These are phyloP conservation scores for Trinectes maculatus DNA, from an alignment of 2,113 vertebrate species.

Conservation along the genomic window DNA sequence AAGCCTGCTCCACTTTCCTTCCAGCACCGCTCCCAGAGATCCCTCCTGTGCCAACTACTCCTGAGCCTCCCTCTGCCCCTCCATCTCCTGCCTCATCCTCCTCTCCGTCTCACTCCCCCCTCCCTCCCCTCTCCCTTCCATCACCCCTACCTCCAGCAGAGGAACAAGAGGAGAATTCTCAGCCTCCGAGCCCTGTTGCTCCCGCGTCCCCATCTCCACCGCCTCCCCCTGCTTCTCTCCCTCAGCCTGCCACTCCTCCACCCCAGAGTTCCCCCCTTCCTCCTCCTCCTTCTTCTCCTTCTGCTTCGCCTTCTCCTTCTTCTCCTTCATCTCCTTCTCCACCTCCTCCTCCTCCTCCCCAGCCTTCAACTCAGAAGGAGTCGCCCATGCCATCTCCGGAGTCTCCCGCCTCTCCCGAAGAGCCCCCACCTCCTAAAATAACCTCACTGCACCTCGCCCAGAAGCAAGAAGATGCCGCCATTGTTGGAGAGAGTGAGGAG, in stretches of 20 bases:
- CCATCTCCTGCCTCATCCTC: conserved; percentile 64
- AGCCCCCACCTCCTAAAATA: conserved; percentile 77
- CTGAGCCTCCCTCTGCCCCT: conserved; percentile 68
- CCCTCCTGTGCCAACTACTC: conserved; percentile 48
- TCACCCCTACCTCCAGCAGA: conserved; percentile 70
- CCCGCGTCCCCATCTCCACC: conserved; percentile 52
- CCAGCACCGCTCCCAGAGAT: conserved; percentile 71
- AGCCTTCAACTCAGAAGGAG: conserved; percentile 55
- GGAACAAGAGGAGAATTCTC: conserved; percentile 71
- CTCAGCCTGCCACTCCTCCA: conserved; percentile 53
- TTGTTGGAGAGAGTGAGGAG: conserved; percentile 91
- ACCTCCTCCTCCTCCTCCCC: conserved; percentile 48
- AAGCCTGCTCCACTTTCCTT: conserved; percentile 24
- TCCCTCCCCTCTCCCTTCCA: conserved; percentile 71
- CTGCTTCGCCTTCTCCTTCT: conserved; percentile 42
- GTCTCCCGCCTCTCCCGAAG: conserved; percentile 76
- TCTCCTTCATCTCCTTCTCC: conserved; percentile 59
- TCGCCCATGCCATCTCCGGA: conserved; percentile 70
- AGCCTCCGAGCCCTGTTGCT: conserved; percentile 55
- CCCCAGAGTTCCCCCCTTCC: conserved; percentile 52
- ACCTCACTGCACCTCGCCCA: conserved; percentile 89
- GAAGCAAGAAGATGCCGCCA: conserved; percentile 91
- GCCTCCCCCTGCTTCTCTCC: conserved; percentile 26
- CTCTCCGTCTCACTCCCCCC: conserved; percentile 67
- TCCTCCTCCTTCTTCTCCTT: conserved; percentile 18